Evolutionary conservation across 1,140 invertebrate genomes (phyloP), one percentile per base, ranked within the genome.

Genomic region (Ips nitidus): DNA sequence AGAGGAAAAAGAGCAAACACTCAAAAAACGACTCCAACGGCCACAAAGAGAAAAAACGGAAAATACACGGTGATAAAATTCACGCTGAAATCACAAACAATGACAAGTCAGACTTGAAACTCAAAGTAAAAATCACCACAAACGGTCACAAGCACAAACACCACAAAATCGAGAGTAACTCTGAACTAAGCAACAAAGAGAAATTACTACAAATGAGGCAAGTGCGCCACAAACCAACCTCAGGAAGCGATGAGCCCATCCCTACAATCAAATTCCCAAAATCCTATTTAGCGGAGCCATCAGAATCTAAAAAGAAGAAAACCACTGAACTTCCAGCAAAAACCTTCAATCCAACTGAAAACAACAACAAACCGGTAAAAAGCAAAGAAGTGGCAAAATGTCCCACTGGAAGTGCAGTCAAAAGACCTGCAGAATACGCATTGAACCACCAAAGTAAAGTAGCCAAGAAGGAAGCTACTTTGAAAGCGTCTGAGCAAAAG

Each of bases 91-190:
- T 80, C 22, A 79, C 78, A 7, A 72, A 71, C 41, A 77, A 75
- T 36, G 74, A 78, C 58, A 74, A 77, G 42, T 77, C 78, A 45
- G 77, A 77, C 43, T 70, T 80, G 42, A 80, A 80, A 69, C 56
- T 81, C 3, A 81, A 80, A 70, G 79, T 81, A 4, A 81, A 81
- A 68, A 73, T 81, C 37, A 80, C 78, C 1, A 74, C 75, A 7
- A 80, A 80, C 52, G 77, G 77, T 0, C 76, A 80, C 50, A 80
- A 80, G 43, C 78, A 80, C 58, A 80, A 78, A 69, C 76, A 80
- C 55, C 76, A 78, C 53, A 79, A 77, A 53, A 59, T 50, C 5
- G 70, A 72, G 61, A 53, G 70, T 8, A 66, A 50, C 6, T 7
- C 68, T 1, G 45, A 70, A 8, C 7, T 73, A 41, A 77, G 73